phyloP scores from a whole-genome alignment of 2,888 invertebrate species.

The Agrotis exclamationis region DNA sequence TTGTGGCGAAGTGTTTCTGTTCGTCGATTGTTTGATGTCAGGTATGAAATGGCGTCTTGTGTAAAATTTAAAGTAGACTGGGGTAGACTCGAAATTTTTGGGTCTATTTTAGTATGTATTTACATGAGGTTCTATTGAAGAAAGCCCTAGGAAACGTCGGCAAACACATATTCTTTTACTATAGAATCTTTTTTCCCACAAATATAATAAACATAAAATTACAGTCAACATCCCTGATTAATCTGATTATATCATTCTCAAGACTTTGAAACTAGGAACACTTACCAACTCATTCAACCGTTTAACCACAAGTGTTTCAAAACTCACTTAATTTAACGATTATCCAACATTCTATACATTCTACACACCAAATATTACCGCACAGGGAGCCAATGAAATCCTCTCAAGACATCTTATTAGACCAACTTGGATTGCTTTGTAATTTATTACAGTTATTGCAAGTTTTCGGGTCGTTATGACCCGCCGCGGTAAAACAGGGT shows the following conservation, averaged over 20 bases:
- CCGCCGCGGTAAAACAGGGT: slow-evolving; percentile 66
- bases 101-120: too few species aligned
- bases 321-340: slow-evolving; percentile 82
- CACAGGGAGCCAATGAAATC: slow-evolving; percentile 69
- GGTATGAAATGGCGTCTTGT: slow-evolving; percentile 52
- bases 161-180: too few species aligned
- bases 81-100: background rate
- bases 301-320: slow-evolving; percentile 66
- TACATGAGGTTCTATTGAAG: too few species aligned
- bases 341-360: slow-evolving; percentile 73
- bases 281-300: slow-evolving; percentile 14
- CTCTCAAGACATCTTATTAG: slow-evolving; percentile 79
- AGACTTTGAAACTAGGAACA: slow-evolving; percentile 16
- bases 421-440: slow-evolving; percentile 84
- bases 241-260: background rate
- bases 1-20: slow-evolving; percentile 66
- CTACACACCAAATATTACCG: slow-evolving; percentile 32
- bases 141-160: too few species aligned
- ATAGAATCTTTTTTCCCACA: too few species aligned
- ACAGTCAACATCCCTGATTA: too few species aligned
- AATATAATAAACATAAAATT: too few species aligned
- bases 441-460: slow-evolving; percentile 85
- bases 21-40: slow-evolving; percentile 70
- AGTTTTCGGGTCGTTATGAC: slow-evolving; percentile 78
- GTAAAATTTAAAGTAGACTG: slow-evolving; percentile 1